Base-by-base conservation (phyloP, 2,797 vertebrate species). In the Lepilemur ruficaudatus region DNA sequence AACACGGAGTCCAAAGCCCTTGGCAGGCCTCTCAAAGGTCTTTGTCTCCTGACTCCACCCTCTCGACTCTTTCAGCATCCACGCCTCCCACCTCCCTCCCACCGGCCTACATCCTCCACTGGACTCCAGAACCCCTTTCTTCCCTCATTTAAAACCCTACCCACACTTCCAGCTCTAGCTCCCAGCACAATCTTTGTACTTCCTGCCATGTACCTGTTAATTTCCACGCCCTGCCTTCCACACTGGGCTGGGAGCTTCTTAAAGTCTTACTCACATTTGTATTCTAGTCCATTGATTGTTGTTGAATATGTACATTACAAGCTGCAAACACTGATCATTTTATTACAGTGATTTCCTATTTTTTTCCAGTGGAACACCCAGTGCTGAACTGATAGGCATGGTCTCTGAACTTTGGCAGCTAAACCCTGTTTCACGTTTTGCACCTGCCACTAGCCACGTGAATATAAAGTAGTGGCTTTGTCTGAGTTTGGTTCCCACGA, bases 291-390 rank as follows among this genome's bases (percentile, higher is more conserved):
- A 86, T 43, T 35, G 84, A 81, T 79, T 80, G 84, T 73, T 85
- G 72, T 90, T 30, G 78, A 75, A 57, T 90, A 46, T 15, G 50
- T 65, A 55, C 41, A 28, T 91, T 46, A 57, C 32, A 88, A 81
- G 85, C 93, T 61, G 84, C 59, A 84, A 86, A 84, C 72, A 78
- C 79, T 22, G 46, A 78, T 82, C 90, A 52, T 92, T 87, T 95
- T 69, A 76, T 82, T 63, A 80, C 67, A 87, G n/a, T 67, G 38
- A 70, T 46, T 65, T 41, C 52, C 73, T 78, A 32, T n/a, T 15
- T 9, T 12, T 22, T 41, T 2, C 50, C 70, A 3, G 55, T 22
- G 55, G 55, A 92, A 80, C 20, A 52, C 15, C 32, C 22, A 13
- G 28, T 12, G 75, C 25, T 22, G 83, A 72, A 84, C 46, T 4